phyloP scores from a whole-genome alignment of 2,113 vertebrate species.

The Psephotus haematonotus region DNA sequence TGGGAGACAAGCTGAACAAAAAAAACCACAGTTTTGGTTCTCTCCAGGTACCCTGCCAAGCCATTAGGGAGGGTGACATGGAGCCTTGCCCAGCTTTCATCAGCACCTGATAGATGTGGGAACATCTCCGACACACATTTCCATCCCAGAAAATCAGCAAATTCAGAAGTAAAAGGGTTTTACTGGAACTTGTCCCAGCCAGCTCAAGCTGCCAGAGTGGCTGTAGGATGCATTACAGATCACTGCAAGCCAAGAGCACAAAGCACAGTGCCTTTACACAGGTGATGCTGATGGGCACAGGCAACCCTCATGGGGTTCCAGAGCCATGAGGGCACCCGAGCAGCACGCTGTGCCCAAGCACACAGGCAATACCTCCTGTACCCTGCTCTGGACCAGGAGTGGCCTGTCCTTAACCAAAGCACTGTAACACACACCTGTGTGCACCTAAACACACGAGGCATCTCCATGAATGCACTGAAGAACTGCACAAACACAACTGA shows the following conservation, averaged over 20 bases:
- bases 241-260: not conserved
- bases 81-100: not conserved
- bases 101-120: not conserved
- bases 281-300: not conserved
- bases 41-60: not conserved
- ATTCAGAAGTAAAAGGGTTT: not conserved
- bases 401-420: not conserved
- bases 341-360: not conserved
- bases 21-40: not conserved
- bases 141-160: not conserved
- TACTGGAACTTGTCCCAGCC: not conserved
- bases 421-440: accelerated
- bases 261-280: not conserved
- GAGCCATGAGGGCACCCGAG: not conserved
- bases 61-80: accelerated
- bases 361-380: not conserved
- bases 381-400: not conserved
- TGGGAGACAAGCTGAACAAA: not conserved
- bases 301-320: not conserved
- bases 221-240: not conserved
- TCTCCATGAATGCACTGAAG: not conserved
- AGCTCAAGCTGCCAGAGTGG: not conserved
- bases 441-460: not conserved
- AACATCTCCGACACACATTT: not conserved
- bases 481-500: not conserved